A percentile compares a stretch with the other conserved stretches of the same genome.
Conservation (phyloP, 2,113 vertebrate genomes). For the Zeus faber region DNA sequence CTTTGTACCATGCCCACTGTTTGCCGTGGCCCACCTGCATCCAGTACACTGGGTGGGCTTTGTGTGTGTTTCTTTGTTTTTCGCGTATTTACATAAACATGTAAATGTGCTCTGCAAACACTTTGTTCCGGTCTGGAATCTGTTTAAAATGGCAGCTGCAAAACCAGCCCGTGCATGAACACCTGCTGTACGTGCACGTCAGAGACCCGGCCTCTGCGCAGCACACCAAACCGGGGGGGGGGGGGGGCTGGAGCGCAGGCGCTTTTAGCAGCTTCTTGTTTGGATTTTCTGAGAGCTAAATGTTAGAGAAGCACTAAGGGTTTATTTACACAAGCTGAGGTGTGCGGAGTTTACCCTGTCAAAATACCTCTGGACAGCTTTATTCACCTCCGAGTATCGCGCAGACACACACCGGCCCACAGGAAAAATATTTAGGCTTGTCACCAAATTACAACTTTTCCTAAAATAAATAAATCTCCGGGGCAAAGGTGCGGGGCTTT, state of each 20-base stretch:
- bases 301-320: constrained; percentile 3
- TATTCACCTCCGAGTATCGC: constrained; percentile 17
- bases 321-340: constrained; percentile 33
- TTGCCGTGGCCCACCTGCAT: too few species aligned
- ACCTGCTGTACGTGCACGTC: neutral
- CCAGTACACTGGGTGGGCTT: too few species aligned
- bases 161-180: neutral
- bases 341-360: constrained; percentile 25
- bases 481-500: neutral
- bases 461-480: constrained; percentile 31
- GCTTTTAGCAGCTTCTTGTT: constrained; percentile 16
- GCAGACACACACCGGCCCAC: neutral
- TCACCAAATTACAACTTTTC: constrained; percentile 17
- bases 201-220: too few species aligned
- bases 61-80: too few species aligned
- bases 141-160: too few species aligned
- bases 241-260: too few species aligned
- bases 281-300: constrained; percentile 12
- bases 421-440: constrained; percentile 30
- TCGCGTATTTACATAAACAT: too few species aligned
- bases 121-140: too few species aligned
- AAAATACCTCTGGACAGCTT: constrained; percentile 11
- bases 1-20: too few species aligned
- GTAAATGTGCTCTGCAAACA: too few species aligned
- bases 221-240: too few species aligned